A percentile compares a stretch with the other conserved stretches of the same genome.
Evolutionary conservation across 1,140 invertebrate species (phyloP).

Genomic region (Aphaenogaster ashmeadi): DNA sequence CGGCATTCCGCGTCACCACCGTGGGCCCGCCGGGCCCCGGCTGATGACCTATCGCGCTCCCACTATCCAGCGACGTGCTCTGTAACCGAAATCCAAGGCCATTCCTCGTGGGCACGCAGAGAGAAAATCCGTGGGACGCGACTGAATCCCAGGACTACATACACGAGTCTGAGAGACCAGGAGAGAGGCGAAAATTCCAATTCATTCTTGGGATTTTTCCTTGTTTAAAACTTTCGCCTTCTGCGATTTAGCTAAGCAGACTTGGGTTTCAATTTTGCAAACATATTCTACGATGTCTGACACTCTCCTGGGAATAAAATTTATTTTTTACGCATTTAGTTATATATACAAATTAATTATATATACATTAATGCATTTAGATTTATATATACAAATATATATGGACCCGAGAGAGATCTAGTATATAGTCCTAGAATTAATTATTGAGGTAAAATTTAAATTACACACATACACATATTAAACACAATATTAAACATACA

Average conservation of each 20-base stretch:
- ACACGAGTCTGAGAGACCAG: background rate
- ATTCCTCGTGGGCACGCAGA: constrained; percentile 32
- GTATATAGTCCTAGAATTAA: background rate
- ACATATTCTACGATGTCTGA: background rate
- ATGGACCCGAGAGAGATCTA: background rate
- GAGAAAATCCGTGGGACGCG: constrained; percentile 24
- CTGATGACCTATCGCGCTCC: constrained; percentile 77
- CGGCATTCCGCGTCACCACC: constrained; percentile 74
- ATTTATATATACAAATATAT: background rate
- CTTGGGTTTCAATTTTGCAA: background rate
- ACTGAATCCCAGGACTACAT: background rate
- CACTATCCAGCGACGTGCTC: constrained; percentile 83
- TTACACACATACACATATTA: background rate
- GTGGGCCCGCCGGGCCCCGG: constrained; percentile 65
- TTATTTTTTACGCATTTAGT: background rate
- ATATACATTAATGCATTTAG: background rate
- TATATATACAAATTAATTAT: background rate
- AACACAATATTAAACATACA: too few relatives aligned
- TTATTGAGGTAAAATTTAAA: background rate
- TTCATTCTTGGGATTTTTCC: background rate
- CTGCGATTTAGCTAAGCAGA: background rate
- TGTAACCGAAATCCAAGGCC: constrained; percentile 72
- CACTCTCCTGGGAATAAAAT: background rate
- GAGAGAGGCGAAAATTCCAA: background rate
- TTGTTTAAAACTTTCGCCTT: background rate